phyloP scores from a whole-genome alignment of 35 echinoderm and acorn worm genomes.

The Apostichopus californicus region DNA sequence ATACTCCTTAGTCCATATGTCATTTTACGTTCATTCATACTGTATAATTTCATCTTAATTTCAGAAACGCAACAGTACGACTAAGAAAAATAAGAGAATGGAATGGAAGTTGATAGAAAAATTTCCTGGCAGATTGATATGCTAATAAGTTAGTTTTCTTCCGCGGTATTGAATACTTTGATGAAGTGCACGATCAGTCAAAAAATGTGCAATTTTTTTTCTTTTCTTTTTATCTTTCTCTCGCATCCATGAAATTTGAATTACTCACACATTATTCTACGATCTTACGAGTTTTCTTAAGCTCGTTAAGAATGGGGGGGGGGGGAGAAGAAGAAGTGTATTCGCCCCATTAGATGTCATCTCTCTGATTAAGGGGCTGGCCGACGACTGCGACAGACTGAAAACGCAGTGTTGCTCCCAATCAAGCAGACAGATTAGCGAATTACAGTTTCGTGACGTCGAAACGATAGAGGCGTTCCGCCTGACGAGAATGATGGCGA shows the following conservation, averaged over 20 bases:
- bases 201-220: not conserved
- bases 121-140: too few relatives aligned
- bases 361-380: conserved; percentile 42
- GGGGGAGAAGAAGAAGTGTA: conserved; percentile 5
- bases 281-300: not conserved
- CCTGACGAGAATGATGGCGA: conserved; percentile 20
- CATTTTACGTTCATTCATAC: too few relatives aligned
- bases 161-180: too few relatives aligned
- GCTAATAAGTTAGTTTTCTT: too few relatives aligned
- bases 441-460: conserved; percentile 38
- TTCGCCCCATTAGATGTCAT: conserved; percentile 46
- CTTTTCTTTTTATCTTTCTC: not conserved
- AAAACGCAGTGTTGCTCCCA: conserved; percentile 32
- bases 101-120: too few relatives aligned
- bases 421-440: conserved; percentile 55
- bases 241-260: not conserved
- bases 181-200: not conserved
- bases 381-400: conserved; percentile 11
- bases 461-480: conserved; percentile 50
- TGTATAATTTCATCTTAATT: too few relatives aligned
- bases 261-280: conserved; percentile 19
- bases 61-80: too few relatives aligned
- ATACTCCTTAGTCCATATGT: too few relatives aligned
- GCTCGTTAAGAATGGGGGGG: not conserved
- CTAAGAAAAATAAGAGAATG: too few relatives aligned